A percentile compares a stretch with the other conserved stretches of the same genome.
Conservation (phyloP, 2,888 invertebrate species). For the Conistra vaccinii region DNA sequence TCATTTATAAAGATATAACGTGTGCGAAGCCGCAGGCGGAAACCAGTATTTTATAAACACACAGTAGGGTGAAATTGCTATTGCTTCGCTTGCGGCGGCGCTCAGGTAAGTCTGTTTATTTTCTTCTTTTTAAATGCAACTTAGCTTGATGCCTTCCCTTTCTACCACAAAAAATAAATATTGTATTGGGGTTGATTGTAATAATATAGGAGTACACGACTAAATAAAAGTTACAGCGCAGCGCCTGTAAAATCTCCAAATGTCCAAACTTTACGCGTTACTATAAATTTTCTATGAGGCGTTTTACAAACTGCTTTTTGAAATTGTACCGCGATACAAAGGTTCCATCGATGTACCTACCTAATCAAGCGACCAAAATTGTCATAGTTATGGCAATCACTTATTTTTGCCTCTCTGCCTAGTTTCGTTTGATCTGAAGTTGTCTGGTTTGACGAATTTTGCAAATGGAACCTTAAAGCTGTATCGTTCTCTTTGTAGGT, state of each 20-base stretch:
- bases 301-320: not conserved
- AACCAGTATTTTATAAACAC: not conserved
- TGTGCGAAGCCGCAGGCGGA: too few species aligned
- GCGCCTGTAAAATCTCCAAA: conserved; percentile 10
- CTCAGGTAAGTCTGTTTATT: not conserved
- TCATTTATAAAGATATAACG: too few species aligned
- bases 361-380: not conserved
- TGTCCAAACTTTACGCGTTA: not conserved
- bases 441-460: not conserved
- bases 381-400: not conserved
- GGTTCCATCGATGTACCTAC: not conserved
- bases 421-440: not conserved
- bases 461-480: not conserved
- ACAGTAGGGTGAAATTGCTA: conserved; percentile 15
- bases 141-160: not conserved
- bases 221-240: not conserved
- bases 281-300: conserved; percentile 14
- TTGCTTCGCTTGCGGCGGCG: not conserved
- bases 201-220: not conserved
- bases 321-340: not conserved
- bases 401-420: not conserved
- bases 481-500: not conserved
- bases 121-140: not conserved
- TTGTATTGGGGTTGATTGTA: not conserved
- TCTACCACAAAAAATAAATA: not conserved